Evolutionary conservation across 2,797 vertebrate genomes (phyloP), one percentile per base, ranked within the genome.

Genomic region (Anabas testudineus): DNA sequence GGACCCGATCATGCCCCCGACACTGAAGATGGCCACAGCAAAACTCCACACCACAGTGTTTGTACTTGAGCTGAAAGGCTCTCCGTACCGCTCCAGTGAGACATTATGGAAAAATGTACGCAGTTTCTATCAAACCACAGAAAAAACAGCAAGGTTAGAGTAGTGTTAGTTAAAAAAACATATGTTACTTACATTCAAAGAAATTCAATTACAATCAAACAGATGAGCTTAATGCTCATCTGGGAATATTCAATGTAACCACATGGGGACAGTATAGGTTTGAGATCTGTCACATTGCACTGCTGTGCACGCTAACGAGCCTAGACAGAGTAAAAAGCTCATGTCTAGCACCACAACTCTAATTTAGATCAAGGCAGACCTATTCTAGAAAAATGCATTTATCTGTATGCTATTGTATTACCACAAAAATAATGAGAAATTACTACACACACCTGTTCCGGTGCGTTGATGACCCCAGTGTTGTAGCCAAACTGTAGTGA

Each of bases 401-500:
- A 28, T 37, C 34, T 13, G 19, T n/a, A 16, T 5, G 16, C 41
- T 1, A n/a, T 30, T 48, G 21, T 34, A 46, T 22, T 15, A 12
- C 19, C 51, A 13, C 15, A 76, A 55, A 26, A 32, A 32, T 13
- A 36, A 36, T 13, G 30, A 14, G 14, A 54, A 19, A 32, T 32
- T 8, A 32, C 10, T 34, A 75, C 53, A 88, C 88, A 74, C 63
- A 94, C 97, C 93, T 78, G n/a, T 71, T 97, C 95, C 0, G 97
- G 96, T 36, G 97, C 97, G 83, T 98, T 98, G 90, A 98, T 99
- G 87, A 99, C 97, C 10, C 97, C 97, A 0, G 94, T 97, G 91
- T 98, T 98, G 92, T 97, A 99, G 32, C 97, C 97, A 78, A 95
- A 98, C 84, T 98, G 97, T 32, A 99, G 92, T 1, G 96, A 98